Evolutionary conservation across 2,797 vertebrate species (phyloP).

Genomic region (Pristis pectinata): DNA sequence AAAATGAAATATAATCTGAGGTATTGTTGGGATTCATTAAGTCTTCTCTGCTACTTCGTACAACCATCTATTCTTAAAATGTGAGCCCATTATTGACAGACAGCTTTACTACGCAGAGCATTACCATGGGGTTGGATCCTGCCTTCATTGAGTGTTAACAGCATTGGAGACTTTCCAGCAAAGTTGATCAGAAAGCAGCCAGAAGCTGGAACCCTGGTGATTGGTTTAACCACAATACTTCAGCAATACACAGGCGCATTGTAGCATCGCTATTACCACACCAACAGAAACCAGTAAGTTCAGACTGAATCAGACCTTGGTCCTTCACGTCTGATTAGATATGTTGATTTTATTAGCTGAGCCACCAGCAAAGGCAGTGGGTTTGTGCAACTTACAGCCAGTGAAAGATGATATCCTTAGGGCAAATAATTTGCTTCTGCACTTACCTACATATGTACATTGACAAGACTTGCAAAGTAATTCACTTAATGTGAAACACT

Average conservation of each 20-base stretch:
- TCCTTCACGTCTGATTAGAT: not conserved
- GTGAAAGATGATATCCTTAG: not conserved
- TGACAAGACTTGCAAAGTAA: not conserved
- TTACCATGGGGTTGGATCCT: too few species aligned
- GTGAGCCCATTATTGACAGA: not conserved
- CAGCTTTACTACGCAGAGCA: not conserved
- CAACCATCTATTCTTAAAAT: not conserved
- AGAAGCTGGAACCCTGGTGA: not conserved
- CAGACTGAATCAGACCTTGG: not conserved
- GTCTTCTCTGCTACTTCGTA: not conserved
- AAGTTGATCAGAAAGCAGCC: not conserved
- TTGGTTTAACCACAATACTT: not conserved
- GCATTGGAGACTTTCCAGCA: not conserved
- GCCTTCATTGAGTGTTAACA: not conserved
- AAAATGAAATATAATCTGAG: too few species aligned
- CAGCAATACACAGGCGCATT: too few species aligned
- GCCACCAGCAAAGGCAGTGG: not conserved
- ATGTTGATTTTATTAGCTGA: not conserved
- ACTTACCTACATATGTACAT: not conserved
- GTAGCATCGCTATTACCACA: not conserved
- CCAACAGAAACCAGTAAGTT: not conserved
- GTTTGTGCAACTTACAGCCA: not conserved
- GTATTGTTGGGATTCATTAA: not conserved
- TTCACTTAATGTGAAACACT: not conserved
- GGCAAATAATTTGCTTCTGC: slow-evolving; percentile 2